Conservation (phyloP, 2,888 invertebrate species). For the Thysanoteuthis rhombus region DNA sequence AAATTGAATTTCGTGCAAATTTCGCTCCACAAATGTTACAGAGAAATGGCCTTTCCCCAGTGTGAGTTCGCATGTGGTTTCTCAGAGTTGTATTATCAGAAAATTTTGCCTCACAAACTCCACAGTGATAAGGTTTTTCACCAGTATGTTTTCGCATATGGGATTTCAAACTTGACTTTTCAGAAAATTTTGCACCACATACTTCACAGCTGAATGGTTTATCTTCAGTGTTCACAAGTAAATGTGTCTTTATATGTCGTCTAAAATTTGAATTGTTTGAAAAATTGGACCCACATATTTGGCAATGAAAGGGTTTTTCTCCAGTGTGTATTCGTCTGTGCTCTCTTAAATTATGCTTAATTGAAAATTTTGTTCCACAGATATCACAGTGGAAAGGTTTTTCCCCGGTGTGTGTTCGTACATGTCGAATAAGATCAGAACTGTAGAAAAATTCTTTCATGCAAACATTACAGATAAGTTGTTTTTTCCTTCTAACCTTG, state of each 20-base stretch:
- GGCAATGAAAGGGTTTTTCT: not conserved
- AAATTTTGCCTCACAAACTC: not conserved
- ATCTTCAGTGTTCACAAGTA: not conserved
- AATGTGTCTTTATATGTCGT: not conserved
- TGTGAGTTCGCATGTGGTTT: not conserved
- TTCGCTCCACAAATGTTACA: not conserved
- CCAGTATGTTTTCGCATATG: not conserved
- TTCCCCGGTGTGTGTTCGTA: not conserved
- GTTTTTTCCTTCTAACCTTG: not conserved
- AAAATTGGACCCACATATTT: not conserved
- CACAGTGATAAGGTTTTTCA: not conserved
- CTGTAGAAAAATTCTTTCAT: not conserved
- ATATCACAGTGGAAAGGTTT: slow-evolving; percentile 19
- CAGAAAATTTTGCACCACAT: not conserved
- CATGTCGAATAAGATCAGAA: not conserved
- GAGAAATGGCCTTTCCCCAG: not conserved
- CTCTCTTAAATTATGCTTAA: not conserved
- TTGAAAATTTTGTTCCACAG: not conserved
- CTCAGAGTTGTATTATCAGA: not conserved
- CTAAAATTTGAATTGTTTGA: not conserved
- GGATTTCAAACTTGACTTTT: not conserved
- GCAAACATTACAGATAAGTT: not conserved
- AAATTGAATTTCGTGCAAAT: not conserved
- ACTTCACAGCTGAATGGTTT: not conserved
- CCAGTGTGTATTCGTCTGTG: not conserved